Evolutionary conservation across 2,113 vertebrate genomes (phyloP), one percentile per base, ranked within the genome.

Genomic region (Thunnus thynnus): DNA sequence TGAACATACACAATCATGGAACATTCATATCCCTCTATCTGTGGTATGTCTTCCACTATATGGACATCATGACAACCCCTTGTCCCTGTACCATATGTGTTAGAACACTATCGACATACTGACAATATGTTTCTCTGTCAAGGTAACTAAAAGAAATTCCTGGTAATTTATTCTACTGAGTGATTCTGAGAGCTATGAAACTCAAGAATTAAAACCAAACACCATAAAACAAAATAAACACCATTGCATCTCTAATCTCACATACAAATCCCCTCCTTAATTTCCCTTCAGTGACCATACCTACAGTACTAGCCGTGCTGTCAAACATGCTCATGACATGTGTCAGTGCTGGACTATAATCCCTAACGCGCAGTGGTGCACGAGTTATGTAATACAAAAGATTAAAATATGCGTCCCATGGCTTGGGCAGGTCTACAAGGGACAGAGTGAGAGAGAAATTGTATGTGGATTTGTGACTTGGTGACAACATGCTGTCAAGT

Each of bases 341-440:
- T 73, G 56, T 68, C 55, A 48, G n/a, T 2, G 54, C 62, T 83
- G 51, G 17, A 71, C 30, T 47, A 55, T 86, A 91, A 91, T 89
- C 86, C 88, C 27, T 16, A 60, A 57, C 9, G 3, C 1, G 44
- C 41, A 36, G 46, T 60, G 13, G 20, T 65, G 72, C 48, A 30
- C 9, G 3, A 27, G 25, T 86, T 75, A 58, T 18, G 11, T 87
- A 89, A 90, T 74, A 72, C 1, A 1, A 36, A 30, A 80, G 83
- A 92, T 90, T 87, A 88, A 84, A 84, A 64, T 14, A 76, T 60
- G 74, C 36, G 64, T 86, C 13, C 52, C 14, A 56, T 27, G 32
- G 46, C 3, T 47, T 10, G 50, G 6, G 13, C 32, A 13, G 46
- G 54, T 67, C 70, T 25, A 46, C 10, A 62, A 8, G 25, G 51